Evolutionary conservation across 2,888 invertebrate species (phyloP), one percentile per base, ranked within the genome.

Genomic region (Colletes collaris): DNA sequence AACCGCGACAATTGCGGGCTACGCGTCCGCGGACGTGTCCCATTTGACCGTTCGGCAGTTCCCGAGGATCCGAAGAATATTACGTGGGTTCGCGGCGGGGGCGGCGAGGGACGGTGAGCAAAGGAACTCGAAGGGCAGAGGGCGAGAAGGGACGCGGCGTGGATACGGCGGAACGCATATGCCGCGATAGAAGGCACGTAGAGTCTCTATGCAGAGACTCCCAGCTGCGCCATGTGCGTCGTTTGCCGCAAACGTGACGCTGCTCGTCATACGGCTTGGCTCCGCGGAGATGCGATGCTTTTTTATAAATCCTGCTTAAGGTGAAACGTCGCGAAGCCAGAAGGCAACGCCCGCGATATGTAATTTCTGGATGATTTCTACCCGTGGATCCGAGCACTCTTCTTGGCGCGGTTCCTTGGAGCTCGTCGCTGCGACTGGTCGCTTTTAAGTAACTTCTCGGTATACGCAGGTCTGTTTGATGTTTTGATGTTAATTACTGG

Each of bases 221-320:
- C 27, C 92, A 92, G 91, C 92, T 92, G 92, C 86, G 91, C 89
- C 90, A 87, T 90, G 92, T 90, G 92, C 91, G 89, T 92, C 92
- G 92, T 92, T 92, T 92, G 91, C 89, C 85, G 87, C 90, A 92
- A 92, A 92, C 92, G 92, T 92, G 92, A 92, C 89, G 89, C 87
- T 84, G 85, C 88, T 86, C 89, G 89, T 91, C 90, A 88, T 89
- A 86, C 85, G 83, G 81, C 76, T 13, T 44, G 52, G 66, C 69
- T 64, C 58, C 65, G 27, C 50, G 63, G 46, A 82, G 77, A 82
- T 71, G 84, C 67, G 82, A 83, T 76, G 76, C 84, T 68, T 84
- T 87, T 87, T 87, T 81, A 82, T 64, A 80, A 82, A 85, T 71
- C 73, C 74, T 76, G 69, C 68, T 82, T 77, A 65, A 81, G 79